These are phyloP conservation scores for Drosophila tsacasi DNA, from an alignment of 1,140 invertebrate genomes.

Conservation along the genomic window DNA sequence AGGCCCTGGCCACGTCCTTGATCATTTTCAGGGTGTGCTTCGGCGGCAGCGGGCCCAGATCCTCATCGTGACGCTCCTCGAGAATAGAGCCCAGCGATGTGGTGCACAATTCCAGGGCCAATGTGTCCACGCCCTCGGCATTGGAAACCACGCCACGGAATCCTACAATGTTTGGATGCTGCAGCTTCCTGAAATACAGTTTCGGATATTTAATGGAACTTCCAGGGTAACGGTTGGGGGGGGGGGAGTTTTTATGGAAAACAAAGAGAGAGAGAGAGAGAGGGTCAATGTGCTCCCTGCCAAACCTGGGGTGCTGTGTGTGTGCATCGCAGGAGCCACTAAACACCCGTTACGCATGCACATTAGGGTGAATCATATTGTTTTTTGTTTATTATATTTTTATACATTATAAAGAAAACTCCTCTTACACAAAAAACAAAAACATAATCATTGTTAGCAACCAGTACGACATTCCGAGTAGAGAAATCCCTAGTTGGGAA, in stretches of 20 bases:
- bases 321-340: too few relatives aligned
- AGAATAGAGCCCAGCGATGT: constrained; percentile 90
- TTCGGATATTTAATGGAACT: neutral
- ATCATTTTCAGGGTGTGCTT: constrained; percentile 88
- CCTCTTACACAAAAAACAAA: neutral
- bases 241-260: neutral
- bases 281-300: too few relatives aligned
- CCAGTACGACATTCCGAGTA: too few relatives aligned
- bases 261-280: too few relatives aligned
- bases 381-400: neutral
- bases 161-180: constrained; percentile 94
- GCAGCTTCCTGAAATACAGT: constrained; percentile 87
- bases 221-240: neutral
- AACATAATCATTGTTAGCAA: neutral
- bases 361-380: constrained; percentile 6
- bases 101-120: constrained; percentile 90
- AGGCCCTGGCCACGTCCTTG: constrained; percentile 89
- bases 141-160: constrained; percentile 90
- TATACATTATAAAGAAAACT: neutral
- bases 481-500: too few relatives aligned
- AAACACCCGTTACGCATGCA: constrained; percentile 42
- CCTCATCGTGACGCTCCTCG: constrained; percentile 88
- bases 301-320: too few relatives aligned
- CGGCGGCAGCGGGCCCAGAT: constrained; percentile 87
- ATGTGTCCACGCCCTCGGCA: constrained; percentile 88